phyloP scores from a whole-genome alignment of 1,140 invertebrate species.

The Meloidogyne chitwoodi region DNA sequence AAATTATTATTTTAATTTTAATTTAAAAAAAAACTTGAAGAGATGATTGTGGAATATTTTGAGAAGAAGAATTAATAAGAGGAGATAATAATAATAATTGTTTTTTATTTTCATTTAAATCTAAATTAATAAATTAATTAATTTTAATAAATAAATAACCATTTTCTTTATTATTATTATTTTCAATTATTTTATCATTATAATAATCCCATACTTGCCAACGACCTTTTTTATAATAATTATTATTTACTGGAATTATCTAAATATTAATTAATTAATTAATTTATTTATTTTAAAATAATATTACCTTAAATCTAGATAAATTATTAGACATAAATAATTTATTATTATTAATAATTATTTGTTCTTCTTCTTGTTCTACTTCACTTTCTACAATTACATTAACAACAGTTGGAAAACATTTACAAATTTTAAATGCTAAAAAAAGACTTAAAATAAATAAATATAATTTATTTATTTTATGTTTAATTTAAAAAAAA shows the following conservation, averaged over 20 bases:
- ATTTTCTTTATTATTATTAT: not conserved
- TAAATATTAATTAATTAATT: not conserved
- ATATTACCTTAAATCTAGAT: not conserved
- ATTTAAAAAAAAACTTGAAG: not conserved
- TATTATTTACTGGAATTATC: constrained; percentile 16
- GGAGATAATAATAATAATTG: not conserved
- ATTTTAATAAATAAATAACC: not conserved
- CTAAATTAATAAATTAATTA: not conserved
- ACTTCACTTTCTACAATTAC: not conserved
- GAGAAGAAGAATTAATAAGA: not conserved
- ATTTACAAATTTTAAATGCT: not conserved
- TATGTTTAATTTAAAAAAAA: too few relatives aligned
- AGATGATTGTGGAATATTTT: not conserved
- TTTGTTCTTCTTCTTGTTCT: not conserved
- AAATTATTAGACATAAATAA: not conserved
- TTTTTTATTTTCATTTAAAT: not conserved
- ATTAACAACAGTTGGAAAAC: not conserved
- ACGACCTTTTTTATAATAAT: constrained; percentile 9
- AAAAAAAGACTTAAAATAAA: not conserved
- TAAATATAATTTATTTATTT: too few relatives aligned
- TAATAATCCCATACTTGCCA: constrained; percentile 20
- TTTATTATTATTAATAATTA: too few relatives aligned
- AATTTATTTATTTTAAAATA: not conserved
- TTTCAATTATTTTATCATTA: not conserved
- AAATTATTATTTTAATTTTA: constrained; percentile 1